Conservation (phyloP, 2,888 invertebrate genomes). For the Dicyrtomina minuta region DNA sequence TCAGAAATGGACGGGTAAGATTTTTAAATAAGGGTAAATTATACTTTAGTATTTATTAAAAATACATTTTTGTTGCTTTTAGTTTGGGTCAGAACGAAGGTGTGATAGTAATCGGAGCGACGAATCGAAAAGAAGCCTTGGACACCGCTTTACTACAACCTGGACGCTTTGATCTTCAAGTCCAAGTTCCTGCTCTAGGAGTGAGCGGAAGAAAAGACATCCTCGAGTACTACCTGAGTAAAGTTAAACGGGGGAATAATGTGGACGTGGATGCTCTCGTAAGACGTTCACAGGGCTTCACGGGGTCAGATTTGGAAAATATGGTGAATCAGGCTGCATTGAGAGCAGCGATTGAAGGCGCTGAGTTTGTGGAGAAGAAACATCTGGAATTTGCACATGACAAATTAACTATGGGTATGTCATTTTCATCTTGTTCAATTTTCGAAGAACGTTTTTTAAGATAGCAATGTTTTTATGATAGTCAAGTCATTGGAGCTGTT, state of each 20-base stretch:
- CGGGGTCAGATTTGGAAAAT: conserved; percentile 97
- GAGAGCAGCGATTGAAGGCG: conserved; percentile 90
- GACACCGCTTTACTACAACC: conserved; percentile 94
- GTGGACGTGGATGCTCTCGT: conserved; percentile 82
- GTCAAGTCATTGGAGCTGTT: too few species aligned
- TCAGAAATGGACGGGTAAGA: conserved; percentile 94
- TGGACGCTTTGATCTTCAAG: conserved; percentile 96
- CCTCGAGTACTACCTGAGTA: conserved; percentile 79
- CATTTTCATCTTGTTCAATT: too few species aligned
- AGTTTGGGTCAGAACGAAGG: conserved; percentile 87
- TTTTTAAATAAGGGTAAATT: too few species aligned
- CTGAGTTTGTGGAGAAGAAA: conserved; percentile 83
- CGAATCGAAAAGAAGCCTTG: conserved; percentile 90
- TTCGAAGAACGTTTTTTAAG: too few species aligned
- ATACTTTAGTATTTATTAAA: background rate
- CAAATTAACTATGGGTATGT: too few species aligned
- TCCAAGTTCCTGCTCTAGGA: conserved; percentile 81
- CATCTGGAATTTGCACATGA: conserved; percentile 93
- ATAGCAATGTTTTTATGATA: too few species aligned
- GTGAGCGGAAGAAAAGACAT: conserved; percentile 90
- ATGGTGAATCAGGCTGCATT: conserved; percentile 83
- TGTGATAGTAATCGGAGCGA: conserved; percentile 96
- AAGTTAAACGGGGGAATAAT: conserved; percentile 66
- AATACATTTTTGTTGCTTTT: conserved; percentile 5
- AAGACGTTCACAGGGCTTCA: conserved; percentile 89